Percentiles rank a stretch among this genome's conserved stretches.
Evolutionary conservation across 2,888 invertebrate species (phyloP).

Genomic region (Cheilosia vernalis): DNA sequence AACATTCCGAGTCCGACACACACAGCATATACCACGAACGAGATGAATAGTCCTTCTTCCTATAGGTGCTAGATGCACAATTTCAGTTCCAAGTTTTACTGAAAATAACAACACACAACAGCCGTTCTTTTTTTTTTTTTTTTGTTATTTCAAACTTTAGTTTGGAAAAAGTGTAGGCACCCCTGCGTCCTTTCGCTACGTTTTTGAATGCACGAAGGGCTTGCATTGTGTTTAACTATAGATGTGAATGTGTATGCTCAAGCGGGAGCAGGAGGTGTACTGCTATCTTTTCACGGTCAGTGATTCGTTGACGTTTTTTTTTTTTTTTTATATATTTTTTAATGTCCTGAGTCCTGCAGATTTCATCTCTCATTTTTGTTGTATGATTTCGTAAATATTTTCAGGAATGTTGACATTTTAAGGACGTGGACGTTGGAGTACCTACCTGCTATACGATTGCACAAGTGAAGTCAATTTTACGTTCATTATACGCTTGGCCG

Average conservation of each 20-base stretch:
- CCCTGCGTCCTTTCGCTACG: constrained; percentile 11
- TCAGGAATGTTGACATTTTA: constrained; percentile 35
- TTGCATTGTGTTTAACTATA: too few relatives aligned
- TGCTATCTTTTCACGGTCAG: constrained; percentile 54
- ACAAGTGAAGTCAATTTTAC: constrained; percentile 29
- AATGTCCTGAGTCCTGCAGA: constrained; percentile 54
- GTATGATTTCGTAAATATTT: constrained; percentile 49
- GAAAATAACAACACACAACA: not conserved
- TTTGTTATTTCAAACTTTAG: constrained; percentile 13
- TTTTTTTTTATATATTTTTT: constrained; percentile 26
- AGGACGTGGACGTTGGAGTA: constrained; percentile 11
- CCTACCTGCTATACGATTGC: not conserved
- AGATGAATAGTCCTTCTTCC: constrained; percentile 37
- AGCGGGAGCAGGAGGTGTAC: not conserved
- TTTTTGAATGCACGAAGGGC: constrained; percentile 35
- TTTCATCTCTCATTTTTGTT: constrained; percentile 32
- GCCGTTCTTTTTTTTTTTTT: not conserved
- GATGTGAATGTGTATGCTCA: too few relatives aligned
- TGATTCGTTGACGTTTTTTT: constrained; percentile 36
- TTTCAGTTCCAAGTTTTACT: constrained; percentile 25
- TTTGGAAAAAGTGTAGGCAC: constrained; percentile 13
- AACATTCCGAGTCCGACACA: not conserved
- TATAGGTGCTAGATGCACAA: constrained; percentile 23
- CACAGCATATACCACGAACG: not conserved
- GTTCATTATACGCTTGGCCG: constrained; percentile 40